Evolutionary conservation across 2,888 invertebrate genomes (phyloP).

Genomic region (Pristionchus mayeri): DNA sequence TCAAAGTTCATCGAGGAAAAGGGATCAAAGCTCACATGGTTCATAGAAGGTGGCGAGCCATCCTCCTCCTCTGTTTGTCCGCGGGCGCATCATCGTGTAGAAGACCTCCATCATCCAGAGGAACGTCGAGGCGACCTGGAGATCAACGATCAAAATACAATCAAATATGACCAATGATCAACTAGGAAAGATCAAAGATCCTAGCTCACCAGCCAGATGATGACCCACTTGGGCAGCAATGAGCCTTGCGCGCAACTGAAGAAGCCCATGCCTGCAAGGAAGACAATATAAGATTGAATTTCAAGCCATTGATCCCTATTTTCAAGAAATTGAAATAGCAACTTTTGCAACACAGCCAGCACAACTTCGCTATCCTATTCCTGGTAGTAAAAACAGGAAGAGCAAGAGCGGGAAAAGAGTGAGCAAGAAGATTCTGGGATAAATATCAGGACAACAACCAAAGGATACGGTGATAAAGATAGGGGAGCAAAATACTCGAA

Average conservation of each 20-base stretch:
- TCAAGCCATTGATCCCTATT: neutral
- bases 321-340: too few species aligned
- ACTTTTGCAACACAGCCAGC: too few species aligned
- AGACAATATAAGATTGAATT: neutral
- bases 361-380: too few species aligned
- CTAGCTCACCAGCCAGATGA: slow-evolving; percentile 35
- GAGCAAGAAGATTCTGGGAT: too few species aligned
- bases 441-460: too few species aligned
- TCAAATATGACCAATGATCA: slow-evolving; percentile 24
- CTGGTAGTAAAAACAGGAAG: too few species aligned
- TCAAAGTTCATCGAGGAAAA: neutral
- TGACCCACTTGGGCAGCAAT: slow-evolving; percentile 37
- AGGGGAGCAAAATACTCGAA: too few species aligned
- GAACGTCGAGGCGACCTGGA: slow-evolving; percentile 37
- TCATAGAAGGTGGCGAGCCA: slow-evolving; percentile 24
- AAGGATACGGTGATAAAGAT: too few species aligned
- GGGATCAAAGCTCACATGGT: slow-evolving; percentile 12
- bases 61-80: slow-evolving; percentile 41
- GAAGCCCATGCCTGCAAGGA: neutral
- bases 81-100: slow-evolving; percentile 46
- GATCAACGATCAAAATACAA: slow-evolving; percentile 8
- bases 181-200: neutral
- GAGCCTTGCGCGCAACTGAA: neutral
- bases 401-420: too few species aligned
- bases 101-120: slow-evolving; percentile 43